These are phyloP conservation scores for Patiria pectinifera DNA, from an alignment of 53 echinoderm and acorn worm genomes.

Conservation along the genomic window DNA sequence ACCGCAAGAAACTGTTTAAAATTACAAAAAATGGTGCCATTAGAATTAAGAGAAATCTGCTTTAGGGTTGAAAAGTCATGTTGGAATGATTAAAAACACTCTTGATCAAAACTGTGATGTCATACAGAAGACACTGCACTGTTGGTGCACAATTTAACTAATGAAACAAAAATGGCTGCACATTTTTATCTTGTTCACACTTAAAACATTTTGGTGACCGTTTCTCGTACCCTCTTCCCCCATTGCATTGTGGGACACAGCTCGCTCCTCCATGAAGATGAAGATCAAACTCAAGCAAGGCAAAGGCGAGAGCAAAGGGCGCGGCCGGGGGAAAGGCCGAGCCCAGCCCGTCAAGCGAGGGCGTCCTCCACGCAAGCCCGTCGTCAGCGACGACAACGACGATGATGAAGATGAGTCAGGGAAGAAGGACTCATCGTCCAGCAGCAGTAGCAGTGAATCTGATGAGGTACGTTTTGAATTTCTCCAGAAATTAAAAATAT, in stretches of 20 bases:
- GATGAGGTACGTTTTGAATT: constrained; percentile 69
- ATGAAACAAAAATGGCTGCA: too few relatives aligned
- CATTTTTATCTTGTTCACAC: too few relatives aligned
- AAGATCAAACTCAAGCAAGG: constrained; percentile 80
- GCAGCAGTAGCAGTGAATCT: constrained; percentile 62
- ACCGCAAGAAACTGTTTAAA: too few relatives aligned
- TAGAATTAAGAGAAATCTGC: too few relatives aligned
- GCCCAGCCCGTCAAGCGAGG: constrained; percentile 89
- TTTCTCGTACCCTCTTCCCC: not conserved
- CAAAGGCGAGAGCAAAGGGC: constrained; percentile 71
- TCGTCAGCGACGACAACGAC: constrained; percentile 96
- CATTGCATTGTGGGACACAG: constrained; percentile 19
- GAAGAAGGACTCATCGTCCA: constrained; percentile 54
- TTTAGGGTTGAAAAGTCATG: too few relatives aligned
- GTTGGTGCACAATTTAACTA: too few relatives aligned
- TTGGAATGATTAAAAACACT: too few relatives aligned
- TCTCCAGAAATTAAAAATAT: too few relatives aligned
- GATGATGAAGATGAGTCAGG: constrained; percentile 79
- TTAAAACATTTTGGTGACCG: too few relatives aligned
- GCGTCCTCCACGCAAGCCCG: constrained; percentile 94
- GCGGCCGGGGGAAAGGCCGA: constrained; percentile 79
- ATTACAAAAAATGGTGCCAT: too few relatives aligned
- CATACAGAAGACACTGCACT: too few relatives aligned
- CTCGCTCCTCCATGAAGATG: constrained; percentile 80
- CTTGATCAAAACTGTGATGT: too few relatives aligned